Evolutionary conservation across 2,888 invertebrate genomes (phyloP).

Genomic region (Polymixis flavicincta): DNA sequence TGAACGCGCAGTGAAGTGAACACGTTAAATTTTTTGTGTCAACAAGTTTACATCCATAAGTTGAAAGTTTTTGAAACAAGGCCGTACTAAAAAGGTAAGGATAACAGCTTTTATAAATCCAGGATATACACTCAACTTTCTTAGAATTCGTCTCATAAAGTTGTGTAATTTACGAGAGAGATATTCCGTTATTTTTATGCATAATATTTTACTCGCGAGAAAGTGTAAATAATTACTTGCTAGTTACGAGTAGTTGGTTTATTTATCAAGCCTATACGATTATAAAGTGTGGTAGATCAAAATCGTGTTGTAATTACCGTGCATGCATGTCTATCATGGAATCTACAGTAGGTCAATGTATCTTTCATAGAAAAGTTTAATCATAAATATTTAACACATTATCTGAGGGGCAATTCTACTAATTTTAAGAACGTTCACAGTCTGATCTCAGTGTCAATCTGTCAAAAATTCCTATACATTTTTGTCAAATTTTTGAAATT

Average conservation of each 20-base stretch:
- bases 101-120: constrained; percentile 63
- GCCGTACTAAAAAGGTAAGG: constrained; percentile 78
- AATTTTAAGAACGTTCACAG: too few species aligned
- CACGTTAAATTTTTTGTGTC: constrained; percentile 70
- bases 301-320: constrained; percentile 29
- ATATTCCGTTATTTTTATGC: constrained; percentile 36
- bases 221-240: constrained; percentile 47
- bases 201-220: constrained; percentile 46
- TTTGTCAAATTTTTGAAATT: too few species aligned
- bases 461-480: too few species aligned
- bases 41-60: constrained; percentile 72
- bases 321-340: constrained; percentile 8
- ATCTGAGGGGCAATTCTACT: too few species aligned
- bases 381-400: constrained; percentile 10
- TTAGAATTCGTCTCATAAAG: not conserved
- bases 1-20: constrained; percentile 41
- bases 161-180: constrained; percentile 21
- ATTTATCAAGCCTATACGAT: constrained; percentile 27
- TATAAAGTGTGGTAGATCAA: constrained; percentile 27
- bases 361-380: constrained; percentile 16
- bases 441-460: too few species aligned
- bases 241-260: constrained; percentile 25
- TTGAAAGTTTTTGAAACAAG: constrained; percentile 80
- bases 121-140: constrained; percentile 11
- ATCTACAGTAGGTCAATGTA: constrained; percentile 45